These are phyloP conservation scores for Heteronetta atricapilla DNA, from an alignment of 2,113 vertebrate species.

Conservation along the genomic window DNA sequence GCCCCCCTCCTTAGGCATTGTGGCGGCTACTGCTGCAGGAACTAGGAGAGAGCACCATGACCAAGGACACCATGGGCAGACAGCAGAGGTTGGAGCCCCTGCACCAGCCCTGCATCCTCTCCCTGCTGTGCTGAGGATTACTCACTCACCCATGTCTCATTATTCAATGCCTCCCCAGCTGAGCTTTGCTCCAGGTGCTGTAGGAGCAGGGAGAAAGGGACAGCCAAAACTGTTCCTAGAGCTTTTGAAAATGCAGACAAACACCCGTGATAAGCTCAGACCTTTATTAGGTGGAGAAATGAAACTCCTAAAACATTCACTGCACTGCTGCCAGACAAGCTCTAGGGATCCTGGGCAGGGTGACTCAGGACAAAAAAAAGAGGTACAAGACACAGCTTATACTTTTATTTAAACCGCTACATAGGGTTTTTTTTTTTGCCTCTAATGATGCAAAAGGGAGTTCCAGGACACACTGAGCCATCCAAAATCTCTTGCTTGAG, in stretches of 20 bases:
- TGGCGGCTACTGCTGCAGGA: accelerated
- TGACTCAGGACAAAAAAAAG: slow-evolving; percentile 2
- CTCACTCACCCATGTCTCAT: neutral
- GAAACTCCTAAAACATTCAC: slow-evolving; percentile 46
- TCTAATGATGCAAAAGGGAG: slow-evolving; percentile 38
- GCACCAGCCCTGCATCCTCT: too few species aligned
- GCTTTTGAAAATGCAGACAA: slow-evolving; percentile 17
- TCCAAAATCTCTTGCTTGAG: neutral
- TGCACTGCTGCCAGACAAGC: slow-evolving; percentile 13
- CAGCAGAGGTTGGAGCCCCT: too few species aligned
- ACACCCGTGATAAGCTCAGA: slow-evolving; percentile 55
- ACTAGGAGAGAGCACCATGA: accelerated
- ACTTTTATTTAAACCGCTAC: slow-evolving; percentile 61
- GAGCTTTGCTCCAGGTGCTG: neutral
- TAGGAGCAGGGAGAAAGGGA: neutral
- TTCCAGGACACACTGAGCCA: slow-evolving; percentile 27
- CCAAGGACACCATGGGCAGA: neutral
- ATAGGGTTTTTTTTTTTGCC: slow-evolving; percentile 28
- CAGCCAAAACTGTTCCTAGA: neutral
- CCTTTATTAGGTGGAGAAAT: slow-evolving; percentile 77
- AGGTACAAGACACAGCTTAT: slow-evolving; percentile 55
- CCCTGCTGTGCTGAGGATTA: too few species aligned
- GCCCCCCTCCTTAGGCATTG: neutral
- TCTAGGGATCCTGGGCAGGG: neutral
- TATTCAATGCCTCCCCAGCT: neutral